A percentile compares a stretch with the other conserved stretches of the same genome.
phyloP scores from a whole-genome alignment of 2,797 vertebrate genomes.

The Hylomyscus alleni region DNA sequence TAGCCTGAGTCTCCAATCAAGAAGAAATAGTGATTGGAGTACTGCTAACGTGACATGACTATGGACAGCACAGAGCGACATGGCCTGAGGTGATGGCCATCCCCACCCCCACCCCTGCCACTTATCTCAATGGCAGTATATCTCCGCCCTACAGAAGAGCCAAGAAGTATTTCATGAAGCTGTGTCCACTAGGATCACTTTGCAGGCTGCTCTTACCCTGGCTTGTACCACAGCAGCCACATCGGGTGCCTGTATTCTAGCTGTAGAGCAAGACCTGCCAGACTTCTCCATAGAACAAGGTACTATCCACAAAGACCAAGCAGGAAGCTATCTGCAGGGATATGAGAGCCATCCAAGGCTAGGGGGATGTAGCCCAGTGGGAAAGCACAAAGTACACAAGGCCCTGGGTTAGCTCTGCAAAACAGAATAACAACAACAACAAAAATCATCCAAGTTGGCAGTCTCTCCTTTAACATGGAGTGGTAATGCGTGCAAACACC shows the following conservation, averaged over 20 bases:
- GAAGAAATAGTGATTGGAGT: conserved; percentile 81
- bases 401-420: not conserved
- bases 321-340: not conserved
- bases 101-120: conserved; percentile 43
- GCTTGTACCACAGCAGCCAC: not conserved
- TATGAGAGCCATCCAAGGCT: not conserved
- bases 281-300: not conserved
- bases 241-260: not conserved
- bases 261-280: not conserved
- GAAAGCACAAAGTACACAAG: not conserved
- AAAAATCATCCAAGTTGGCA: not conserved
- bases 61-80: conserved; percentile 84
- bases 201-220: not conserved
- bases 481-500: not conserved
- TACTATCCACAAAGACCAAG: not conserved
- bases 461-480: conserved; percentile 42
- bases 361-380: not conserved
- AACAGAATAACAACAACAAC: not conserved
- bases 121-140: conserved; percentile 36
- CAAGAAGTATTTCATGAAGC: conserved; percentile 51
- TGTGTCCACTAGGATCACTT: not conserved
- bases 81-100: conserved; percentile 83
- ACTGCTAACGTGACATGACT: conserved; percentile 86
- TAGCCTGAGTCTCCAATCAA: conserved; percentile 84
- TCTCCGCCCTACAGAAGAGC: conserved; percentile 40